Base-by-base conservation (phyloP, 2,113 vertebrate genomes). In the Himantopus leucocephalus region DNA sequence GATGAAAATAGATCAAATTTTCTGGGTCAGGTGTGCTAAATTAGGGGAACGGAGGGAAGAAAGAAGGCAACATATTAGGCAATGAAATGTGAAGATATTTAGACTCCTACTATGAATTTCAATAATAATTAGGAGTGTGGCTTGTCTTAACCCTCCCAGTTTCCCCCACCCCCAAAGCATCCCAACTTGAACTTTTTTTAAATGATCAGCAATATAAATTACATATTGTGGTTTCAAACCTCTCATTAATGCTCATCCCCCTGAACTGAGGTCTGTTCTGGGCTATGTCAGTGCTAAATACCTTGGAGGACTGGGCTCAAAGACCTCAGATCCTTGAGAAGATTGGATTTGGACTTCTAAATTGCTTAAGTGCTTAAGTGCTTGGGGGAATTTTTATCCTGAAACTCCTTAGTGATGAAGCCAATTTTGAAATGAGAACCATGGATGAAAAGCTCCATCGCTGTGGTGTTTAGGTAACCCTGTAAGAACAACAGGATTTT, bases 271-370 rank as follows among this genome's bases (percentile, higher is more conserved):
- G 52, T 85, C 90, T 94, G 84, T 90, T 86, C 94, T 95, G 96
- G 92, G 92, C 84, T 93, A 79, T 92, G 96, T 89, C 94, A 96
- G 90, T 24, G 73, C 93, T 95, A 82, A 97, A 97, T 95, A 91
- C 83, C 94, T 95, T 0, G 71, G 91, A 97, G 94, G 89, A 97
- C 73, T 66, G 92, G 83, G 92, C 92, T 96, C 71, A 75, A 35
- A 96, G 91, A 92, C 92, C 94, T 89, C 92, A 97, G 96, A 96
- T 96, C 80, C 86, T 90, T 79, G 74, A 11, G 11, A 89, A 97
- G 95, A 97, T 97, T 96, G 94, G 73, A 97, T 82, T 89, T 92
- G 92, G 96, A 84, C 92, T 95, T 94, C 84, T 95, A 96, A 96
- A 96, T 97, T 96, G 85, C 94, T 96, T 96, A 95, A 96, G 88